Conservation (phyloP, 2,113 vertebrate genomes). For the Furnarius figulus region DNA sequence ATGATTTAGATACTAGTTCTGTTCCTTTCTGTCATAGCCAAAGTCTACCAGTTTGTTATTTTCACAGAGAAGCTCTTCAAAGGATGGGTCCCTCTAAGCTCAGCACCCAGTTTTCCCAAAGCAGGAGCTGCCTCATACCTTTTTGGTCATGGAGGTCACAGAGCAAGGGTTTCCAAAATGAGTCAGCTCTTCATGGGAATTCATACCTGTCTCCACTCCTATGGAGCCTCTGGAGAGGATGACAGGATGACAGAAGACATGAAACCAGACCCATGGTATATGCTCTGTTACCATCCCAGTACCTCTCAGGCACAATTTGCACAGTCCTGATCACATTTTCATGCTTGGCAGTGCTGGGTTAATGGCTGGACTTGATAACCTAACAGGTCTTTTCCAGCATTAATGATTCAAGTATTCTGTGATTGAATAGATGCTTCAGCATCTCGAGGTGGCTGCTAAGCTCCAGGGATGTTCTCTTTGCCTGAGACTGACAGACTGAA, state of each 20-base stretch:
- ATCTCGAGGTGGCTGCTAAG: not conserved
- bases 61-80: not conserved
- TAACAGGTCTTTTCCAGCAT: not conserved
- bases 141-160: not conserved
- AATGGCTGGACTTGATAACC: not conserved
- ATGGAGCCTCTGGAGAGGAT: not conserved
- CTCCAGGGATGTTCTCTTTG: not conserved
- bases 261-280: not conserved
- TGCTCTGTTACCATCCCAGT: not conserved
- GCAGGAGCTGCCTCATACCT: not conserved
- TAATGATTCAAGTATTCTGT: not conserved
- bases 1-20: not conserved
- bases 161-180: not conserved
- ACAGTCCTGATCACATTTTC: rapidly evolving
- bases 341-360: not conserved
- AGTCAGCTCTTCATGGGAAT: not conserved
- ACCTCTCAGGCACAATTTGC: not conserved
- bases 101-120: not conserved
- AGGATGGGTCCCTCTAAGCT: not conserved
- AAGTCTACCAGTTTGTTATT: not conserved
- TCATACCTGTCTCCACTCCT: not conserved
- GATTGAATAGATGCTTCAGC: not conserved
- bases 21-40: not conserved
- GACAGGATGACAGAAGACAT: not conserved
- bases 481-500: not conserved